These are phyloP conservation scores for Gephyroberyx darwinii DNA, from an alignment of 2,797 vertebrate genomes.

Conservation along the genomic window DNA sequence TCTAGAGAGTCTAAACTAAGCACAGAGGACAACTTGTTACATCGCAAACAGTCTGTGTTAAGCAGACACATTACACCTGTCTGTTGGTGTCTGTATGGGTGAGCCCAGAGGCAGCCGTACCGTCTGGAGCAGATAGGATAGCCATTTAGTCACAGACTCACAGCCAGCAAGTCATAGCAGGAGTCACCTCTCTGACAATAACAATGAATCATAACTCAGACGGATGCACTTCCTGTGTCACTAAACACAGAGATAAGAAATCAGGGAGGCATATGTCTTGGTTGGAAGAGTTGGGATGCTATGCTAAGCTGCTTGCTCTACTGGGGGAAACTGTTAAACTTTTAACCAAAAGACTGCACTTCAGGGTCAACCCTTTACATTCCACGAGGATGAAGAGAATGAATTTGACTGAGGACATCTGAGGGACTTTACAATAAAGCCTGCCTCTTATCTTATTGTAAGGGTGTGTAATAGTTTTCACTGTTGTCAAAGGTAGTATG, in stretches of 20 bases:
- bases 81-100: conserved; percentile 15
- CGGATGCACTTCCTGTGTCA: conserved; percentile 62
- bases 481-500: conserved; percentile 48
- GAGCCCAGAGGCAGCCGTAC: conserved; percentile 26
- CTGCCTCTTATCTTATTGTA: conserved; percentile 24
- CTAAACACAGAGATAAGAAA: conserved; percentile 22
- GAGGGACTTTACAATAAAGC: conserved; percentile 15
- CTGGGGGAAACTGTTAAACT: conserved; percentile 60
- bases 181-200: conserved; percentile 61
- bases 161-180: conserved; percentile 55
- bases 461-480: conserved; percentile 12
- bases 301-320: no score
- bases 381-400: conserved; percentile 70
- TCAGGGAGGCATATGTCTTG: neutral
- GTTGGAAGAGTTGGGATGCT: neutral
- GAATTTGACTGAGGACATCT: conserved; percentile 45
- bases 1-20: conserved; percentile 24
- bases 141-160: conserved; percentile 54
- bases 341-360: conserved; percentile 60
- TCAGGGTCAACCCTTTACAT: conserved; percentile 77
- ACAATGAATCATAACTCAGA: conserved; percentile 66
- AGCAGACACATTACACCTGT: conserved; percentile 54
- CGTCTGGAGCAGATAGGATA: conserved; percentile 35
- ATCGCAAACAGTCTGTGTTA: conserved; percentile 39
- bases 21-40: conserved; percentile 33